These are phyloP conservation scores for Eupithecia pulchellata DNA, from an alignment of 2,888 invertebrate genomes.

Conservation along the genomic window DNA sequence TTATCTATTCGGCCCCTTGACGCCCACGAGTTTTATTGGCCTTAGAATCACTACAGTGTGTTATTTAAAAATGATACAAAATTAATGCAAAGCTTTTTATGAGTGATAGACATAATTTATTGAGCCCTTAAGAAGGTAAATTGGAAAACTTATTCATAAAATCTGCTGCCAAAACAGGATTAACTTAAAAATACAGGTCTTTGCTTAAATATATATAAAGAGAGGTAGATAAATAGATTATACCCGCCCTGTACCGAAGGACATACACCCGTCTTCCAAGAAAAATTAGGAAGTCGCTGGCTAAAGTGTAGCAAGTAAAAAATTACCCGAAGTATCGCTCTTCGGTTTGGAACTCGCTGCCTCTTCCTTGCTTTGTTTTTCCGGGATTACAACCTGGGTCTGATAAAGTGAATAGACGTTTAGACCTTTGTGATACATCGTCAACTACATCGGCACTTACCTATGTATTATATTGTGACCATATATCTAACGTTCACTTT, in stretches of 20 bases:
- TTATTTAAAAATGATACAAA: background rate
- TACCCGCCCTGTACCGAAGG: background rate
- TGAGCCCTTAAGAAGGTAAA: too few species aligned
- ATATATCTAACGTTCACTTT: constrained; percentile 7
- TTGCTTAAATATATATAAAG: too few species aligned
- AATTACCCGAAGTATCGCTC: background rate
- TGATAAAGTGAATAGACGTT: background rate
- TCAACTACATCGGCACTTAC: background rate
- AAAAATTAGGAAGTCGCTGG: background rate
- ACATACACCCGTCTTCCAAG: background rate
- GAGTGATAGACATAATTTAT: too few species aligned
- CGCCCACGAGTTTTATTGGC: background rate
- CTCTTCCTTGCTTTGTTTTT: background rate
- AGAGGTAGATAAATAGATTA: background rate
- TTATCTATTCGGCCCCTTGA: background rate
- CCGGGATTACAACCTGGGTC: background rate
- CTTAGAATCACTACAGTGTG: background rate
- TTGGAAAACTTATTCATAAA: too few species aligned
- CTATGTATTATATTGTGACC: background rate
- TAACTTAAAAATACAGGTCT: too few species aligned
- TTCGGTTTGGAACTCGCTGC: background rate
- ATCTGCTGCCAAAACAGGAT: too few species aligned
- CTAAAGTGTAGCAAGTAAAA: background rate
- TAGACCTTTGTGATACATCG: background rate
- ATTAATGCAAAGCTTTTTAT: too few species aligned